Conservation (phyloP, 2,797 vertebrate species). For the Sebastes dallii region DNA sequence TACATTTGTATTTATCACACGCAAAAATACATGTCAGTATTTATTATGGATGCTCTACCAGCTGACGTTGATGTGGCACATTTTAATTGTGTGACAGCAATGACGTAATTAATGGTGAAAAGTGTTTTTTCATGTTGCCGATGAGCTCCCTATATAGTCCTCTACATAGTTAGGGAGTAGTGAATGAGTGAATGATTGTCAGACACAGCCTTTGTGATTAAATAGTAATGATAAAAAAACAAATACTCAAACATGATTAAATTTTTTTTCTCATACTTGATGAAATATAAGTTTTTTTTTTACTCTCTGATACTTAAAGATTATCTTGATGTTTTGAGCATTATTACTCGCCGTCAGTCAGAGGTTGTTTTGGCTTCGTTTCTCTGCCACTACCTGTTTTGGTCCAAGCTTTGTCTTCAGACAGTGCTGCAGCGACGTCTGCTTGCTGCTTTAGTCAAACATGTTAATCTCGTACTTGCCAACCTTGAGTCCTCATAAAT, state of each 20-base stretch:
- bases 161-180: too few relatives aligned
- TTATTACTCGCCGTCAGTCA: not conserved
- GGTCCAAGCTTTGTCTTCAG: constrained; percentile 24
- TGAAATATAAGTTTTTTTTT: not conserved
- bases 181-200: too few relatives aligned
- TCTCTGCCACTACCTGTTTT: constrained; percentile 3
- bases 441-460: constrained; percentile 28
- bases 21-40: too few relatives aligned
- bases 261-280: not conserved
- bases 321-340: not conserved
- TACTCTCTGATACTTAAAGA: not conserved
- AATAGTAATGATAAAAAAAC: not conserved
- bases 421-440: not conserved
- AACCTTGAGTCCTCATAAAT: too few relatives aligned
- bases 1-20: too few relatives aligned
- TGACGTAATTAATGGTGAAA: too few relatives aligned
- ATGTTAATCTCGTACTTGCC: not conserved
- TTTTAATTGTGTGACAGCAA: too few relatives aligned
- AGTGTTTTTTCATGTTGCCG: too few relatives aligned
- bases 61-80: too few relatives aligned
- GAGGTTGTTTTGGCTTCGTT: constrained; percentile 5
- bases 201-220: not conserved
- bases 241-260: not conserved
- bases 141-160: too few relatives aligned
- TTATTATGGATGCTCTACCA: too few relatives aligned